Conservation (phyloP, 1,140 invertebrate species). For the Drosophila sechellia region DNA sequence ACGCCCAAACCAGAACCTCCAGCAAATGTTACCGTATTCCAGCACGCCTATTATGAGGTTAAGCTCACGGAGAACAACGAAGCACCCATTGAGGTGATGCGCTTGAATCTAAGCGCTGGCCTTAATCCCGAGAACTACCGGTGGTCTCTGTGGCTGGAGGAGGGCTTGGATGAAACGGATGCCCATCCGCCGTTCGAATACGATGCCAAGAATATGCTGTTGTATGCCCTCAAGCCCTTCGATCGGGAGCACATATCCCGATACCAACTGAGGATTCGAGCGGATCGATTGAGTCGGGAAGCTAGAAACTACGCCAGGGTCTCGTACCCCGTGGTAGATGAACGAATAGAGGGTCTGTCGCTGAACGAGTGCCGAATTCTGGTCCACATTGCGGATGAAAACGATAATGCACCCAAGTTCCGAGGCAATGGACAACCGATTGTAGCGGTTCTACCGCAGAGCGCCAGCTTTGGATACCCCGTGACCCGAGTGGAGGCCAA, state of each 20-base stretch:
- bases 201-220: conserved; percentile 89
- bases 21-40: conserved; percentile 86
- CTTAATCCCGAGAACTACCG: conserved; percentile 82
- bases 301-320: conserved; percentile 88
- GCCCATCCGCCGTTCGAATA: conserved; percentile 87
- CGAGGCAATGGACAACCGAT: conserved; percentile 89
- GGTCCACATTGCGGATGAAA: conserved; percentile 91
- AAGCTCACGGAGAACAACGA: conserved; percentile 91
- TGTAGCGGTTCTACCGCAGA: conserved; percentile 91
- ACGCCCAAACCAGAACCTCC: conserved; percentile 57
- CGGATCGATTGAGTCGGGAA: conserved; percentile 85
- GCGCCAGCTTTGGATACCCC: conserved; percentile 91
- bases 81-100: conserved; percentile 89
- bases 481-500: conserved; percentile 90
- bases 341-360: conserved; percentile 88
- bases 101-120: conserved; percentile 88
- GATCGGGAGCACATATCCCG: conserved; percentile 88
- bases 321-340: conserved; percentile 90
- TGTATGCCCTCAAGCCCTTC: conserved; percentile 89
- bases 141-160: conserved; percentile 76
- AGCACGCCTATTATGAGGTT: conserved; percentile 91
- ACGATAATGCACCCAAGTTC: conserved; percentile 93
- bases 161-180: conserved; percentile 72
- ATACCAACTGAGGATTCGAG: conserved; percentile 89
- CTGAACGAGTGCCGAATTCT: conserved; percentile 86